Evolutionary conservation across 1,140 invertebrate species (phyloP), one percentile per base, ranked within the genome.

Genomic region (Diorhabda carinulata): DNA sequence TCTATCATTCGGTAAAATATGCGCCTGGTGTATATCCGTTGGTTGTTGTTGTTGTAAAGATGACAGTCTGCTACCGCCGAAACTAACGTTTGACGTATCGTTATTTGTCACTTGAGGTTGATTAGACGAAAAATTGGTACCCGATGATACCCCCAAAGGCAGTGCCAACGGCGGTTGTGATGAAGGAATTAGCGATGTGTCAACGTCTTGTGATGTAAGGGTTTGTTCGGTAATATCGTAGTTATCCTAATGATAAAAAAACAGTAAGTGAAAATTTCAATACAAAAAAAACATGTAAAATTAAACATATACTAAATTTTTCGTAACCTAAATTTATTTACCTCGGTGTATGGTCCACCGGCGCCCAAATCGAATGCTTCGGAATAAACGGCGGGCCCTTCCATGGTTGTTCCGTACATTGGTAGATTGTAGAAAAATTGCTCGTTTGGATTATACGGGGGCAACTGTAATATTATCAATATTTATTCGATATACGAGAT

Each of bases 361-460:
- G 71, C 72, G 70, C 68, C 63, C 66, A 73, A 70, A 57, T 77
- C 72, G 70, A 75, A 66, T 66, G 74, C 71, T 40, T 78, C 77
- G 9, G 74, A 65, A 63, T 73, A 76, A 63, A 76, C 62, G 52
- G 74, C 70, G 45, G 70, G 69, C 10, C 70, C 72, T 64, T 77
- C 76, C 43, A 78, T 66, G 57, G 74, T 47, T 10, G 70, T 72
- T 8, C 70, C 72, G 67, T 78, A 78, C 63, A 78, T 68, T 57
- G 76, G 75, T 68, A 79, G 65, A 72, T 77, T 78, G 64, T 77
- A 77, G 72, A 75, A 78, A 58, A 78, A 58, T 44, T 71, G 71
- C 47, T 71, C 64, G 43, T 42, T 69, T 45, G 70, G 58, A 60
- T 47, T 67, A 45, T 67, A 67, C 7, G 65, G 7, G 42, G 41